These are phyloP conservation scores for Choristoneura fumiferana DNA, from an alignment of 1,140 invertebrate species.

Conservation along the genomic window DNA sequence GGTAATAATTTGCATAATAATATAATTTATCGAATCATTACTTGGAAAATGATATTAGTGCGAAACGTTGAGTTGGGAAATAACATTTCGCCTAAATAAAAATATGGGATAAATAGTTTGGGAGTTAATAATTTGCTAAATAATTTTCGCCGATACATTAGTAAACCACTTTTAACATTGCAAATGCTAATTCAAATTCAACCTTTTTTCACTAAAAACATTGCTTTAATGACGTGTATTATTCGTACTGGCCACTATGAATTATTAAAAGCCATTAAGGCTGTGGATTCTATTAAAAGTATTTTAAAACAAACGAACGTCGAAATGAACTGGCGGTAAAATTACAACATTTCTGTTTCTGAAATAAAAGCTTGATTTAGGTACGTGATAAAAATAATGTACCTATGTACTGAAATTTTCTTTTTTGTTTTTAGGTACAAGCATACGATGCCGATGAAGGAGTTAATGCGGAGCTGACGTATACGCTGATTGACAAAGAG, in stretches of 20 bases:
- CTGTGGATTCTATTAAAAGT: conserved; percentile 17
- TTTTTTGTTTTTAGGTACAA: conserved; percentile 81
- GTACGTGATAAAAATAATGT: no score
- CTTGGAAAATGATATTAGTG: no score
- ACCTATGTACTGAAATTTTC: no score
- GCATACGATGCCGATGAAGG: conserved; percentile 96
- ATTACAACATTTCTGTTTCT: not conserved
- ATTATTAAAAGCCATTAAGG: not conserved
- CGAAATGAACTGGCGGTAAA: conserved; percentile 12
- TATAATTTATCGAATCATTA: no score
- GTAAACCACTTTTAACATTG: no score
- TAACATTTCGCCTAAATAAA: no score
- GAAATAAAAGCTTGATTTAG: no score
- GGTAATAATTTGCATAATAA: no score
- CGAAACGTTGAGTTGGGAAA: no score
- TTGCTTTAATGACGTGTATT: not conserved
- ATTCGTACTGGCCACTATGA: not conserved
- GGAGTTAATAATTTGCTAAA: no score
- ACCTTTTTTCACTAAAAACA: conserved; percentile 55
- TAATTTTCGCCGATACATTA: no score
- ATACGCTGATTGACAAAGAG: conserved; percentile 85
- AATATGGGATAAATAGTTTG: no score
- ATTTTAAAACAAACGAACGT: conserved; percentile 6
- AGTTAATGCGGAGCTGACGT: conserved; percentile 89
- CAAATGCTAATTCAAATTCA: conserved; percentile 78